Evolutionary conservation across 2,888 invertebrate genomes (phyloP), one percentile per base, ranked within the genome.

Genomic region (Caenorhabditis sulstoni): DNA sequence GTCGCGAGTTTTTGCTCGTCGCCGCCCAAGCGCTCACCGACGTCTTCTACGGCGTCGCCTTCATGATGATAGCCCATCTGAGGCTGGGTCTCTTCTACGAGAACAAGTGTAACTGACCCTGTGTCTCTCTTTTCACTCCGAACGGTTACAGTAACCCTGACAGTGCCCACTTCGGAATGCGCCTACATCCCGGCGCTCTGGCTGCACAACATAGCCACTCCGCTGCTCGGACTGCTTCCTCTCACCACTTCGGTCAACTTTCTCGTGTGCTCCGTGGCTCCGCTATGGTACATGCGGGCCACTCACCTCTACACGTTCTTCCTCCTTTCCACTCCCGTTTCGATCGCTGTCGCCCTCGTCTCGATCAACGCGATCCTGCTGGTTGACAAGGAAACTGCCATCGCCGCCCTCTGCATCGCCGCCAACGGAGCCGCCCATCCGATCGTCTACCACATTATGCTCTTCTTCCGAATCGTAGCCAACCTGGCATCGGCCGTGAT

Each of bases 391-490:
- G 29, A 67, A 7, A 52, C 65, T 2, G 57, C 49, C 20, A 82
- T 68, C 1, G 22, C 80, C 12, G 71, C 71, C 0, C 37, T 71
- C 2, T 82, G 82, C 37, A 73, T 82, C 5, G 82, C 82, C 0
- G 77, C 82, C 4, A 82, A 82, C 45, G 82, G 82, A 23, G 82
- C 80, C n/a, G 82, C 82, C 44, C 80, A 80, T 78, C 82, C 67
- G 23, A 45, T 78, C 12, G 71, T 78, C 7, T 82, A 82, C 47
- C 77, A 77, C 23, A 66, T 70, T 0, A 82, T 82, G 82, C 50
- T 80, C 5, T 75, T 73, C 37, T 68, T 78, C 12, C 73, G 82
- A 16, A 82, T 82, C 14, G 49, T 75, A 4, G 79, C 82, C 11
- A 82, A 80, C 37, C 35, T 80, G 52, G 82, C 76, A 4, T 76